Evolutionary conservation across 2,113 vertebrate species (phyloP).

Genomic region (Prionailurus bengalensis): DNA sequence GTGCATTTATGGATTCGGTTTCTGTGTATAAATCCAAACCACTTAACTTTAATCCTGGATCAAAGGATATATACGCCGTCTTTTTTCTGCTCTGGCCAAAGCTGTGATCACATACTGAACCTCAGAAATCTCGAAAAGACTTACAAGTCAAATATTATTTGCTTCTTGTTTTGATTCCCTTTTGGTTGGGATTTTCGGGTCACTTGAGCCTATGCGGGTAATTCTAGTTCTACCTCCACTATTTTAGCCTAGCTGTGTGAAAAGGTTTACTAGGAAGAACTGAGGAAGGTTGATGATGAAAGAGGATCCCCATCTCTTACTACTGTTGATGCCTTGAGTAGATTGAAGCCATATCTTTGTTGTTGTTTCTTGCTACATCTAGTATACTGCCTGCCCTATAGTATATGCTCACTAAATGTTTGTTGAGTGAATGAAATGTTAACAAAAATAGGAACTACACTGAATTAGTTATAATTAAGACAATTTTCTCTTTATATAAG

Average conservation of each 20-base stretch:
- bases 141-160: neutral
- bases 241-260: neutral
- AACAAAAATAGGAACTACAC: neutral
- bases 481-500: neutral
- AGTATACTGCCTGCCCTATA: neutral
- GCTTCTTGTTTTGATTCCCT: neutral
- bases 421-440: neutral
- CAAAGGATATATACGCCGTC: neutral
- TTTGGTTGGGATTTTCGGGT: slow-evolving; percentile 30
- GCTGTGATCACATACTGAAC: neutral
- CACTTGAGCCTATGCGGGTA: neutral
- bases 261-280: neutral
- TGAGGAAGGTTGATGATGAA: neutral
- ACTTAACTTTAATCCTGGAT: neutral
- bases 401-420: neutral
- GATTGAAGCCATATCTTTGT: neutral
- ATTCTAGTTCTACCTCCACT: neutral
- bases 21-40: neutral
- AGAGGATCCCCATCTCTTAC: neutral
- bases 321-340: neutral
- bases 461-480: slow-evolving; percentile 28
- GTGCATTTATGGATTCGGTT: neutral
- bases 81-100: slow-evolving; percentile 12
- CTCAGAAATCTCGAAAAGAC: slow-evolving; percentile 3
- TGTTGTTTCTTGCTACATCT: neutral